A percentile compares a stretch with the other conserved stretches of the same genome.
These are phyloP conservation scores for Limnothrissa miodon DNA, from an alignment of 2,113 vertebrate species.

Conservation along the genomic window DNA sequence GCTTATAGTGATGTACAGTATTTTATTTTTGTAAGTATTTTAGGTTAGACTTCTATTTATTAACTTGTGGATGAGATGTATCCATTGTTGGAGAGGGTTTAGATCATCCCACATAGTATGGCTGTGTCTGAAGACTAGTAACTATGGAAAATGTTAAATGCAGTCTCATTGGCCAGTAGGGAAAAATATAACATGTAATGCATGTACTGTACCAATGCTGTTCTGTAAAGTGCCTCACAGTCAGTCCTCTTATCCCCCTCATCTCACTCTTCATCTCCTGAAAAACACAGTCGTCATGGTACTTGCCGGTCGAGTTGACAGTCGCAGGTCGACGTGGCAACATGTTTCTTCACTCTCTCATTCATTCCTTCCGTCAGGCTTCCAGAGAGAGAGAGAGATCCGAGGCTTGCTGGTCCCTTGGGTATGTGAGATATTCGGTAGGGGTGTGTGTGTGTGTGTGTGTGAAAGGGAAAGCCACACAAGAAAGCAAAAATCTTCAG, in stretches of 20 bases:
- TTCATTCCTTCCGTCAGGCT: background rate
- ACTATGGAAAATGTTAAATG: background rate
- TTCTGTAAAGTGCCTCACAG: constrained; percentile 52
- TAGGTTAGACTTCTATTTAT: background rate
- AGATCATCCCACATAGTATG: background rate
- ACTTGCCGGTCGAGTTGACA: background rate
- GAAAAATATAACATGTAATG: background rate
- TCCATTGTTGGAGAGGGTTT: background rate
- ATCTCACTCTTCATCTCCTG: background rate
- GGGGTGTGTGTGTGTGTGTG: background rate
- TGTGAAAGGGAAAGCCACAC: background rate
- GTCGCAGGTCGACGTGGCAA: constrained; percentile 46
- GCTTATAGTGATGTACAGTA: background rate
- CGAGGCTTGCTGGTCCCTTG: background rate
- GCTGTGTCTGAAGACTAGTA: background rate
- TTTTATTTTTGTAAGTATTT: background rate
- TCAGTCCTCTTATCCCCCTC: constrained; percentile 28
- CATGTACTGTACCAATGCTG: constrained; percentile 23
- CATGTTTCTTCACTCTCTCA: background rate
- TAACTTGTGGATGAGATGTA: background rate
- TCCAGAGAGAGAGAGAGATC: no score
- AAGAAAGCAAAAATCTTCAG: constrained; percentile 10
- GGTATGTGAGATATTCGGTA: background rate
- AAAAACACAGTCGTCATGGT: background rate
- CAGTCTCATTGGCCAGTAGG: constrained; percentile 21